These are phyloP conservation scores for Acanthococcus lagerstroemiae DNA, from an alignment of 2,888 invertebrate genomes.

Conservation along the genomic window DNA sequence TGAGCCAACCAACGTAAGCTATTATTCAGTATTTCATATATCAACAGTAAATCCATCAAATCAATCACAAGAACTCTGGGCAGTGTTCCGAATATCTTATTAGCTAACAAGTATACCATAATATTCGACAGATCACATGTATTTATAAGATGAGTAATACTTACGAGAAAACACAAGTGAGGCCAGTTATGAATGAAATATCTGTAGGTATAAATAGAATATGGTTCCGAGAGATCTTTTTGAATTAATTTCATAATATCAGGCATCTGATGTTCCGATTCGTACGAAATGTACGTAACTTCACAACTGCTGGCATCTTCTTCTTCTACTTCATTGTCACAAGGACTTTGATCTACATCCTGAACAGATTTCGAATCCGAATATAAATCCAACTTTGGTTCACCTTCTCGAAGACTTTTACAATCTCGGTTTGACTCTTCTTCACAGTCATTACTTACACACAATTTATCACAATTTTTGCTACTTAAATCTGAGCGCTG, in stretches of 20 bases:
- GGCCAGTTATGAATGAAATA: constrained; percentile 99
- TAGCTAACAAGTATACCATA: no score
- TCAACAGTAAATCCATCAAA: no score
- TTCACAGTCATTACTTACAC: neutral
- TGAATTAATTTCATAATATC: constrained; percentile 98
- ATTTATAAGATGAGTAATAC: constrained; percentile 39
- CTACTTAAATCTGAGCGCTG: no score
- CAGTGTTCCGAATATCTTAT: no score
- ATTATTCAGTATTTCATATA: no score
- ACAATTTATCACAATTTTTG: neutral
- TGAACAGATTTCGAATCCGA: neutral
- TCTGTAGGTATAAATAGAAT: constrained; percentile 99
- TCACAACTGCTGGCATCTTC: neutral
- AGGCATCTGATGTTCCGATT: constrained; percentile 95
- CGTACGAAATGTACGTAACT: constrained; percentile 59
- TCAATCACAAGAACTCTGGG: no score
- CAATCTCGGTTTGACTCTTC: neutral
- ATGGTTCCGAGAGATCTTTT: constrained; percentile 97
- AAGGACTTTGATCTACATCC: neutral
- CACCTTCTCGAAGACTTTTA: neutral
- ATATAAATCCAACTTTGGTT: neutral
- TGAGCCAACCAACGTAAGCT: no score
- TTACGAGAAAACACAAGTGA: constrained; percentile 89
- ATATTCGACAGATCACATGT: neutral
- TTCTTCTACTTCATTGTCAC: neutral